phyloP scores from a whole-genome alignment of 2,797 vertebrate genomes.

The Pantherophis alleghaniensis region DNA sequence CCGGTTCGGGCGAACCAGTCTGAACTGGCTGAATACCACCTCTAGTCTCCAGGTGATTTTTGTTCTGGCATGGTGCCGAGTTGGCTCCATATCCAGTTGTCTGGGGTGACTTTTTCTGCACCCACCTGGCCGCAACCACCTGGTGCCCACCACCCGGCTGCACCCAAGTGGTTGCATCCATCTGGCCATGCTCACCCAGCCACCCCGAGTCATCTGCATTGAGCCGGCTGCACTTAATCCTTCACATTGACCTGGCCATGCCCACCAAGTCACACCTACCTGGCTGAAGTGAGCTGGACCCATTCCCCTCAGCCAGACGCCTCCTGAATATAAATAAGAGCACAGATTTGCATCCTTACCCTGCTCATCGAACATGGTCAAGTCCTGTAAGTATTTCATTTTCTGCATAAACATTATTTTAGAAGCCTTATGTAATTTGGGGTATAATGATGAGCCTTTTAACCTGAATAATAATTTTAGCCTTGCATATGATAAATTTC shows the following conservation, averaged over 20 bases:
- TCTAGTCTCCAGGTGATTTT: not conserved
- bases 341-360: not conserved
- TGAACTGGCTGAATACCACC: too few species aligned
- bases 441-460: not conserved
- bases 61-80: not conserved
- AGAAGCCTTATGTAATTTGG: not conserved
- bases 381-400: not conserved
- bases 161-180: too few species aligned
- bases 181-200: too few species aligned
- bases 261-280: not conserved
- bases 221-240: too few species aligned
- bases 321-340: slow-evolving; percentile 7
- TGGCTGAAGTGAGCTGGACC: not conserved
- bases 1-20: too few species aligned
- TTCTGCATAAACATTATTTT: not conserved
- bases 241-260: too few species aligned
- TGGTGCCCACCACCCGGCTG: too few species aligned
- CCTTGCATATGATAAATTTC: not conserved
- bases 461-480: not conserved
- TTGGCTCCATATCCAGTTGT: not conserved
- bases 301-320: not conserved
- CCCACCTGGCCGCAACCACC: not conserved
- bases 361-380: not conserved
- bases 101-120: not conserved
- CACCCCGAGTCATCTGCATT: too few species aligned